These are phyloP conservation scores for Naso thynnoides DNA, from an alignment of 2,797 vertebrate genomes.

Conservation along the genomic window DNA sequence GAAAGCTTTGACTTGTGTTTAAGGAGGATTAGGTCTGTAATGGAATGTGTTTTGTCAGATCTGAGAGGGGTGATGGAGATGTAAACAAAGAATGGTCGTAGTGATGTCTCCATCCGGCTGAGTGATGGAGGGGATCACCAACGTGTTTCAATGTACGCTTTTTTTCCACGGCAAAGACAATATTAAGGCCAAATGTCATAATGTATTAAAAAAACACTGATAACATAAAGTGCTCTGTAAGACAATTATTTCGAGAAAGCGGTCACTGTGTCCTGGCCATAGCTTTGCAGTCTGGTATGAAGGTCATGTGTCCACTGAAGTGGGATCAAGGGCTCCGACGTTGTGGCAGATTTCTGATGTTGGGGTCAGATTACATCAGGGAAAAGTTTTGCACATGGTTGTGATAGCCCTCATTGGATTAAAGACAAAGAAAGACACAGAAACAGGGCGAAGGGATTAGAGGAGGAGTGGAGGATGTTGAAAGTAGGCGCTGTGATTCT, in stretches of 20 bases:
- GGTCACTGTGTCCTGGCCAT: slow-evolving; percentile 9
- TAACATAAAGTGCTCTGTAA: not conserved
- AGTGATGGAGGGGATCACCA: not conserved
- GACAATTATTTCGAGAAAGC: not conserved
- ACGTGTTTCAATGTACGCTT: not conserved
- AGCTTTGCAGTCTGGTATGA: not conserved
- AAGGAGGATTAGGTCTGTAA: slow-evolving; percentile 20
- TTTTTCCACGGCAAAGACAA: not conserved
- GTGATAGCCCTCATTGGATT: slow-evolving; percentile 36
- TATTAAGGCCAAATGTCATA: not conserved
- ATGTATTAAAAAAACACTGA: not conserved
- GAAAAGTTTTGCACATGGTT: slow-evolving; percentile 14
- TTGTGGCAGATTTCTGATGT: slow-evolving; percentile 13
- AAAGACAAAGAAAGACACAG: slow-evolving; percentile 4
- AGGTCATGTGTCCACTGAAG: slow-evolving; percentile 20
- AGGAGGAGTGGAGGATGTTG: not conserved
- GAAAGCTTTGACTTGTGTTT: not conserved
- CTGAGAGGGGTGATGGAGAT: not conserved
- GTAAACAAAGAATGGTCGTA: slow-evolving; percentile 11
- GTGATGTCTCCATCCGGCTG: not conserved
- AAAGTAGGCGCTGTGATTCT: slow-evolving; percentile 1
- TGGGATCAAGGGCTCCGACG: slow-evolving; percentile 22
- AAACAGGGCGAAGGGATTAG: slow-evolving; percentile 18
- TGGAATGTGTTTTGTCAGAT: slow-evolving; percentile 11
- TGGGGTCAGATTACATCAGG: slow-evolving; percentile 34